These are phyloP conservation scores for Catocala sponsa DNA, from an alignment of 2,888 invertebrate genomes.

Conservation along the genomic window DNA sequence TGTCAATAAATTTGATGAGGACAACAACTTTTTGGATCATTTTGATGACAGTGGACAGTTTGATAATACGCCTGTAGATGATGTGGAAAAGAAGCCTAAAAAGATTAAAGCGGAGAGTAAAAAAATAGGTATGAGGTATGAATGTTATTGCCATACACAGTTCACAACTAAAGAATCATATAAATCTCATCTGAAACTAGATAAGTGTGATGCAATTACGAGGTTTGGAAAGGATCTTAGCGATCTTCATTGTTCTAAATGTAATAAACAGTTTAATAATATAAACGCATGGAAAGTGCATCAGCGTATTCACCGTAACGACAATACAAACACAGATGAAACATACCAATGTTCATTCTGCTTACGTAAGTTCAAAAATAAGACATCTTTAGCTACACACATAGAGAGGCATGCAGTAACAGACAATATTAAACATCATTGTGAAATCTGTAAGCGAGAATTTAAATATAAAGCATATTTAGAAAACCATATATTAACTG, in stretches of 20 bases:
- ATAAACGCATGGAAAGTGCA: slow-evolving; percentile 51
- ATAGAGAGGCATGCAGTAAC: slow-evolving; percentile 69
- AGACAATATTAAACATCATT: slow-evolving; percentile 62
- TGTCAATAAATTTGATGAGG: slow-evolving; percentile 26
- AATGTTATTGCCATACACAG: slow-evolving; percentile 43
- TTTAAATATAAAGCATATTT: slow-evolving; percentile 87
- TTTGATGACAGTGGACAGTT: slow-evolving; percentile 31
- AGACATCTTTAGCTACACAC: slow-evolving; percentile 67
- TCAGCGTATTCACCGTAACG: slow-evolving; percentile 25
- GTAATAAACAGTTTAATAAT: slow-evolving; percentile 50
- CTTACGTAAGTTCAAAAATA: slow-evolving; percentile 71
- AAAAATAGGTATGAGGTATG: slow-evolving; percentile 12
- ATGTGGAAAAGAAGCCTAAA: slow-evolving; percentile 19
- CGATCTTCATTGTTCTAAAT: slow-evolving; percentile 41
- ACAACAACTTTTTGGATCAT: slow-evolving; percentile 35
- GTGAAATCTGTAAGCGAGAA: slow-evolving; percentile 79
- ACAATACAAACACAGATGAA: slow-evolving; percentile 44
- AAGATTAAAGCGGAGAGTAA: slow-evolving; percentile 15
- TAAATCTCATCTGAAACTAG: slow-evolving; percentile 48
- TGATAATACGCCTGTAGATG: slow-evolving; percentile 29
- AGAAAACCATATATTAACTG: slow-evolving; percentile 82
- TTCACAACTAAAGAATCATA: slow-evolving; percentile 44
- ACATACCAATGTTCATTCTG: slow-evolving; percentile 70
- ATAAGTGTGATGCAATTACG: slow-evolving; percentile 44
- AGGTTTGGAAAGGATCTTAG: slow-evolving; percentile 33